Conservation (phyloP, 2,113 vertebrate species). For the Chaenocephalus aceratus region DNA sequence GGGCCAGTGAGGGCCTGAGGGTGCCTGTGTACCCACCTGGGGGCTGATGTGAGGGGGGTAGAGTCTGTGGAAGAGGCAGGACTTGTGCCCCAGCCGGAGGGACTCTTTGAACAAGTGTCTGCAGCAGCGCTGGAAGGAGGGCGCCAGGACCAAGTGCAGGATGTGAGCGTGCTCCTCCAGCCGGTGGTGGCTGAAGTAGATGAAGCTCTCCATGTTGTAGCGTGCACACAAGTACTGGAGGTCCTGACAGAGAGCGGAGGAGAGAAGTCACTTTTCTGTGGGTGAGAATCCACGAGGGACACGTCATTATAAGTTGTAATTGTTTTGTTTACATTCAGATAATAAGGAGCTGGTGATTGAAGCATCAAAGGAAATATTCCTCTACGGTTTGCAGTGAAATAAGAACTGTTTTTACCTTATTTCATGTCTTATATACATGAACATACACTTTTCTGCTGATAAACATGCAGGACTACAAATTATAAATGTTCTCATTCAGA, state of each 20-base stretch:
- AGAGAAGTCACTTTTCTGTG: too few species aligned
- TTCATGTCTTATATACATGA: too few species aligned
- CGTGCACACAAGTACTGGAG: conserved; percentile 88
- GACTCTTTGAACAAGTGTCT: conserved; percentile 91
- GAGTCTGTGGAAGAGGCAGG: conserved; percentile 88
- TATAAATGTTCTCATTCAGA: too few species aligned
- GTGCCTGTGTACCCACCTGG: conserved; percentile 81
- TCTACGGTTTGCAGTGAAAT: too few species aligned
- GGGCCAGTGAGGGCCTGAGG: conserved; percentile 21
- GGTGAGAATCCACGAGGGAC: too few species aligned
- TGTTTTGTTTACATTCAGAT: too few species aligned
- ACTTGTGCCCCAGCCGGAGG: conserved; percentile 88
- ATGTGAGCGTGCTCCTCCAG: conserved; percentile 89
- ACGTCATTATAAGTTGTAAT: too few species aligned
- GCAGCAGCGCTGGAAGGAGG: conserved; percentile 83
- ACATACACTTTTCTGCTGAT: too few species aligned
- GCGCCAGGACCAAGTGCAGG: conserved; percentile 87
- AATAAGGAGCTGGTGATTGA: too few species aligned
- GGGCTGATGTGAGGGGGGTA: conserved; percentile 76
- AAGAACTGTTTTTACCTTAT: too few species aligned
- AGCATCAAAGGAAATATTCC: too few species aligned
- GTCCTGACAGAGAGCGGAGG: conserved; percentile 80
- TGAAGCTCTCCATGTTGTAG: conserved; percentile 94
- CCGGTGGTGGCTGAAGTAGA: conserved; percentile 87
- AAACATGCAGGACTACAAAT: too few species aligned